Percentiles rank a stretch among this genome's conserved stretches.
phyloP scores from a whole-genome alignment of 2,797 vertebrate genomes.

The Lepilemur ruficaudatus region DNA sequence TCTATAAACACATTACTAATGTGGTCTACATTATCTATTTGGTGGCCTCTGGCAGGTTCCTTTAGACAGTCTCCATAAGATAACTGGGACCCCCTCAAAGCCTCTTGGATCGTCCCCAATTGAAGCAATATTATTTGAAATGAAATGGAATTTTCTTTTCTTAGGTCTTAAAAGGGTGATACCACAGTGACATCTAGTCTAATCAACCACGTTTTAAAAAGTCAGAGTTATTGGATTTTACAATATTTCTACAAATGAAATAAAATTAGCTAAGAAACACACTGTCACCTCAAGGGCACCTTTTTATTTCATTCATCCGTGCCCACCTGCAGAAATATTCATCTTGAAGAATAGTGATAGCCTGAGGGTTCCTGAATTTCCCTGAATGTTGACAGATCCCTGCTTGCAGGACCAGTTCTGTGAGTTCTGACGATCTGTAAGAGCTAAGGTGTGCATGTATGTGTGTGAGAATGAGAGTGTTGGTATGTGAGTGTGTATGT shows the following conservation, averaged over 20 bases:
- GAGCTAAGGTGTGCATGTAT: not conserved
- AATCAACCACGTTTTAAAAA: constrained; percentile 40
- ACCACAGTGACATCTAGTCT: constrained; percentile 84
- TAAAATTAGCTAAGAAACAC: constrained; percentile 43
- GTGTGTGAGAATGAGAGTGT: not conserved
- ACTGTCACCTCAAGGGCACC: not conserved
- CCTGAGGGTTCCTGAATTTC: constrained; percentile 36
- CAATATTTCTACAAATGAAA: constrained; percentile 13
- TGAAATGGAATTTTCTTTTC: constrained; percentile 71
- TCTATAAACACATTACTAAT: constrained; percentile 7
- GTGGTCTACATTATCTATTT: not conserved
- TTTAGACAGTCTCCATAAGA: not conserved
- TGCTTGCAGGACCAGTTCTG: not conserved
- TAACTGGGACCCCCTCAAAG: not conserved
- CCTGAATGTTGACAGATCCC: constrained; percentile 5
- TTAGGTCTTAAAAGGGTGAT: constrained; percentile 69
- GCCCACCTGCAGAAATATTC: constrained; percentile 1
- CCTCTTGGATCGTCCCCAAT: not conserved
- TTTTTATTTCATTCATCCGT: constrained; percentile 15
- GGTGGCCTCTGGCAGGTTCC: not conserved
- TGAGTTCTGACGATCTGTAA: not conserved
- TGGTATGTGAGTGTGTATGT: not conserved
- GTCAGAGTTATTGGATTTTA: not conserved
- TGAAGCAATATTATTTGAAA: constrained; percentile 44
- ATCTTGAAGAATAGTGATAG: not conserved